A percentile compares a stretch with the other conserved stretches of the same genome.
These are phyloP conservation scores for Podiceps cristatus DNA, from an alignment of 2,113 vertebrate genomes.

Conservation along the genomic window DNA sequence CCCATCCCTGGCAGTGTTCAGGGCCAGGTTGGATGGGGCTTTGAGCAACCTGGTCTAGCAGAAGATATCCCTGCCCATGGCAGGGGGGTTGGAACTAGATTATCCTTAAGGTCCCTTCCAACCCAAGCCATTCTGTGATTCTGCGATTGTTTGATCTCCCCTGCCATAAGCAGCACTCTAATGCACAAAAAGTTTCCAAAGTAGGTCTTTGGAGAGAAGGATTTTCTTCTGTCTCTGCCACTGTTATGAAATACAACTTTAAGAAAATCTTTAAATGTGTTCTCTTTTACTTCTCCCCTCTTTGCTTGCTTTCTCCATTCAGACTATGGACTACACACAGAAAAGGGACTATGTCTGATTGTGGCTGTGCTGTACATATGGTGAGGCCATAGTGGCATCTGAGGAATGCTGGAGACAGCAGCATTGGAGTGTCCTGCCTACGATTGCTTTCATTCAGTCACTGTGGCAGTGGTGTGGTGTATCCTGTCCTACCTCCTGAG, in stretches of 20 bases:
- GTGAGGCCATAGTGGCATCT: neutral
- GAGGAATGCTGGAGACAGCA: neutral
- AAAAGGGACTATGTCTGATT: neutral
- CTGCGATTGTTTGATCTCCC: neutral
- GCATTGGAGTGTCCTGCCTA: neutral
- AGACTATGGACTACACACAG: neutral
- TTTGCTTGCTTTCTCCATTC: neutral
- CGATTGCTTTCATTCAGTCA: neutral
- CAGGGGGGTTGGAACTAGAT: too few species aligned
- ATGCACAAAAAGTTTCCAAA: neutral
- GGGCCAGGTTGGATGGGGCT: too few species aligned
- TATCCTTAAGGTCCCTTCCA: too few species aligned
- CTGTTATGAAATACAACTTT: neutral
- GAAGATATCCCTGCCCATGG: too few species aligned
- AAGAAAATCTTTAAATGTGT: neutral
- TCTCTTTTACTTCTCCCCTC: neutral
- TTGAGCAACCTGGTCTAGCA: too few species aligned
- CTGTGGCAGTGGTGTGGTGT: accelerated
- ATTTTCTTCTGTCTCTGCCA: neutral
- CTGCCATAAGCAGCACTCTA: neutral
- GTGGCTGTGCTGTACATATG: accelerated
- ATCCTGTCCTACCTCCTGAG: neutral
- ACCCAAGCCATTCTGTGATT: too few species aligned
- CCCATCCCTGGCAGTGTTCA: too few species aligned
- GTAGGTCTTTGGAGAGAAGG: neutral